These are phyloP conservation scores for Nematostella vectensis DNA, from an alignment of 92 coral and sea anemone species.

Conservation along the genomic window DNA sequence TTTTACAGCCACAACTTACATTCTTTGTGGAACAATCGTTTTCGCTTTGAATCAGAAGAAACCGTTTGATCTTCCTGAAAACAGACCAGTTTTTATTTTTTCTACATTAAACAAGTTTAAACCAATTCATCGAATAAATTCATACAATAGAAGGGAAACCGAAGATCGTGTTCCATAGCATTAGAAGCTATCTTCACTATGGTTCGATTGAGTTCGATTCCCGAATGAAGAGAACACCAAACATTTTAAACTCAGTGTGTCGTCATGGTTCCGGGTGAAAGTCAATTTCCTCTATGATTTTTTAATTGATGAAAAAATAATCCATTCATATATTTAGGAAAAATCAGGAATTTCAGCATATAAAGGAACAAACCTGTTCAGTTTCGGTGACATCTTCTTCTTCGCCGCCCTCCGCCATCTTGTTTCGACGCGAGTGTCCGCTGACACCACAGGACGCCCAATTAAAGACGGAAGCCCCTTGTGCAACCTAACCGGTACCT, in stretches of 20 bases:
- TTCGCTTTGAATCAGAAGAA: conserved; percentile 57
- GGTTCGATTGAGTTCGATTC: too few relatives aligned
- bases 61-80: conserved; percentile 60
- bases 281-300: too few relatives aligned
- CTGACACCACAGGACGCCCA: conserved; percentile 30
- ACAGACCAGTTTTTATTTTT: neutral
- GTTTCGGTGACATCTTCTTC: conserved; percentile 12
- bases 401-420: conserved; percentile 46
- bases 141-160: neutral
- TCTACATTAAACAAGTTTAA: neutral
- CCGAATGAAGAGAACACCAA: too few relatives aligned
- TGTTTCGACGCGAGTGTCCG: conserved; percentile 11
- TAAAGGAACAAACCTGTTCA: conserved; percentile 18
- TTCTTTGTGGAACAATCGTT: conserved; percentile 88
- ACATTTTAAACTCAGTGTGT: too few relatives aligned
- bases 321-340: too few relatives aligned
- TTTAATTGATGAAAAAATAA: too few relatives aligned
- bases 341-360: too few relatives aligned
- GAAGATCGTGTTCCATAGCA: too few relatives aligned
- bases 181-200: too few relatives aligned
- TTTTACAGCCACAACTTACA: conserved; percentile 36
- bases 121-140: neutral
- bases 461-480: too few relatives aligned
- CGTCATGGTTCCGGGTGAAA: too few relatives aligned
- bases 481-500: too few relatives aligned